Base-by-base conservation (phyloP, 2,888 invertebrate species). In the Ceraclea dissimilis region DNA sequence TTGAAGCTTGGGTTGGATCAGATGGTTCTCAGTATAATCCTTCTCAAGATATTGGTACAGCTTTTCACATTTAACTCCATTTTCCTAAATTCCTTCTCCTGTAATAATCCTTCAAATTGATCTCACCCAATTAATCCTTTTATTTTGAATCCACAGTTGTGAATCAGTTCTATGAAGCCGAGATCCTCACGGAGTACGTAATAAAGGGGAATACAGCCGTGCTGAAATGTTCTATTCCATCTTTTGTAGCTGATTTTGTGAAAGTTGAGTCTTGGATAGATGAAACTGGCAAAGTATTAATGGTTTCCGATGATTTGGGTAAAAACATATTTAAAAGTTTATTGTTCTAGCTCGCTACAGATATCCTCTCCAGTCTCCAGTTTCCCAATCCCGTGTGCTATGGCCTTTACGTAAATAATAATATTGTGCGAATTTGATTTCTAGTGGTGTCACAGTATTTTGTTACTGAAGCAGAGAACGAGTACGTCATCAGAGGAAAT, bases 401-500 rank as follows among this genome's bases (percentile, higher is more conserved):
- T 33, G 10, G 26, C 26, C 10, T 6, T 26, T 26, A 26, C 4
- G 10, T 26, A 26, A 26, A 10, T 26, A 26, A 4, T 39, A 39
- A 39, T 16, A 46, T 46, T 8, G 6, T 43, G 4, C 17, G 13
- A 5, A 16, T 46, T 54, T 31, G 33, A 2, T 65, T 74, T 76
- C 70, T 80, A 92, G 92, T 91, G 74, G 90, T 92, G 69, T 84
- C 89, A 68, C 92, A 92, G 81, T 85, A 83, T 78, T 93, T 89
- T 81, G 86, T 89, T 74, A 89, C 90, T 66, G 90, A 92, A 78
- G 89, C 93, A 69, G 92, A 92, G 79, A 92, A 93, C 74, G 93
- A 93, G 73, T 93, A 93, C 80, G 93, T 93, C 64, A 93, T 93
- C 72, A 84, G 88, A 69, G 93, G 93, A 64, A 93, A 93, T 77